phyloP scores from a whole-genome alignment of 2,888 invertebrate species.

The Apamea sordens region DNA sequence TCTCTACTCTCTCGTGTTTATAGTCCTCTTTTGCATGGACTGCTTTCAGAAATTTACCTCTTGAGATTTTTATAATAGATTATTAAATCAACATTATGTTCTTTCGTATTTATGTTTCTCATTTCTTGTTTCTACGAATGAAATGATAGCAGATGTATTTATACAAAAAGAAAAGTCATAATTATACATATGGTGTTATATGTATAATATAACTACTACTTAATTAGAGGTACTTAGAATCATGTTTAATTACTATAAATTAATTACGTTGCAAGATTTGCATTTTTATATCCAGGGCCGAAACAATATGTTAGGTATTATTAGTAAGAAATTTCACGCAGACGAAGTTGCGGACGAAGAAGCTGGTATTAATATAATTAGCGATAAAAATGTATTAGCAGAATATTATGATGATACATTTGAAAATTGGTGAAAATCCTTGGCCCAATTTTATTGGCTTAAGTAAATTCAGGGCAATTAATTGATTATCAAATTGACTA shows the following conservation, averaged over 20 bases:
- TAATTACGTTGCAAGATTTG: conserved; percentile 21
- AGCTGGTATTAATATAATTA: background rate
- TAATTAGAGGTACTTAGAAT: conserved; percentile 16
- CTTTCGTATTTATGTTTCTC: conserved; percentile 47
- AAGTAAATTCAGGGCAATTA: background rate
- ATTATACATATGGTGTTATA: conserved; percentile 36
- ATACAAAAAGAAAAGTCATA: conserved; percentile 31
- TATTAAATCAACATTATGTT: conserved; percentile 66
- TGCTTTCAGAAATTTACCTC: conserved; percentile 40
- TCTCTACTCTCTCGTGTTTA: conserved; percentile 19
- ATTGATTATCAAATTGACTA: background rate
- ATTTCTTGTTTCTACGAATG: conserved; percentile 54
- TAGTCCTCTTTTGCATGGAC: conserved; percentile 20
- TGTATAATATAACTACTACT: background rate
- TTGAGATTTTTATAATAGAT: conserved; percentile 64
- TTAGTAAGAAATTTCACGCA: too few species aligned
- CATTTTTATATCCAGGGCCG: conserved; percentile 30
- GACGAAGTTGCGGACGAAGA: too few species aligned
- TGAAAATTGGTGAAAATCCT: background rate
- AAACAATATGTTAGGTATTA: background rate
- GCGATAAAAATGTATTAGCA: background rate
- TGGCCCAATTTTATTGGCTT: background rate
- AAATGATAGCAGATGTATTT: conserved; percentile 44
- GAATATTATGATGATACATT: background rate
- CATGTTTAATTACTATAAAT: conserved; percentile 24